These are phyloP conservation scores for Pararge aegeria DNA, from an alignment of 1,140 invertebrate species.

Conservation along the genomic window DNA sequence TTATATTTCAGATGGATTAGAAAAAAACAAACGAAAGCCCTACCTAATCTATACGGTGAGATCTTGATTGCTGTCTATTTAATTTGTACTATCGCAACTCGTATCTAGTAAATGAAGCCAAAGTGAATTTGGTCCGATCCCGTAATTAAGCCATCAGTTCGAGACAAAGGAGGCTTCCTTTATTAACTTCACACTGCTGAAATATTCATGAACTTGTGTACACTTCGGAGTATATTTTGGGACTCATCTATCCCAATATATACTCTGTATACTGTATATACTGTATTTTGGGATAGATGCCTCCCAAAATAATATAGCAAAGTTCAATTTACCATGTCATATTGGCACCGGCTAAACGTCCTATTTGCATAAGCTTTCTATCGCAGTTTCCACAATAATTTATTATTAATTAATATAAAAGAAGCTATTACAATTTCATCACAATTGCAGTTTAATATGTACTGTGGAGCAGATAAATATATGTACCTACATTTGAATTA, in stretches of 20 bases:
- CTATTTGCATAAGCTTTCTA: not conserved
- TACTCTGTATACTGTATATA: too few relatives aligned
- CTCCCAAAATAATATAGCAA: not conserved
- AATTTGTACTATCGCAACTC: slow-evolving; percentile 33
- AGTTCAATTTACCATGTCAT: not conserved
- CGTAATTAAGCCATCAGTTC: slow-evolving; percentile 60
- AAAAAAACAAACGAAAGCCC: not conserved
- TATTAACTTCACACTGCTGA: slow-evolving; percentile 67
- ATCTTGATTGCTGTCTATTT: slow-evolving; percentile 18
- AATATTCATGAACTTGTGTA: slow-evolving; percentile 64
- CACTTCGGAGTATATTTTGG: slow-evolving; percentile 10
- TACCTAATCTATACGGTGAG: not conserved
- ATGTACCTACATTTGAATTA: too few relatives aligned
- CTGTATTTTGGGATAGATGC: too few relatives aligned
- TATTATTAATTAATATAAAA: too few relatives aligned
- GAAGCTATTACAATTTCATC: not conserved
- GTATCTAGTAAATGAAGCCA: slow-evolving; percentile 29
- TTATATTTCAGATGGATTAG: too few relatives aligned
- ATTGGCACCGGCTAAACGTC: not conserved
- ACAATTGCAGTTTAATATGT: too few relatives aligned
- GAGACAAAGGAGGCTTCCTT: slow-evolving; percentile 67
- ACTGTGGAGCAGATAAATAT: too few relatives aligned
- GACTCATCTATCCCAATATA: too few relatives aligned
- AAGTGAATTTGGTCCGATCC: slow-evolving; percentile 40
- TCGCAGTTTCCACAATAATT: not conserved